Percentiles rank a stretch among this genome's conserved stretches.
Conservation (phyloP, 2,888 invertebrate genomes). For the Hofmannophila pseudospretella region DNA sequence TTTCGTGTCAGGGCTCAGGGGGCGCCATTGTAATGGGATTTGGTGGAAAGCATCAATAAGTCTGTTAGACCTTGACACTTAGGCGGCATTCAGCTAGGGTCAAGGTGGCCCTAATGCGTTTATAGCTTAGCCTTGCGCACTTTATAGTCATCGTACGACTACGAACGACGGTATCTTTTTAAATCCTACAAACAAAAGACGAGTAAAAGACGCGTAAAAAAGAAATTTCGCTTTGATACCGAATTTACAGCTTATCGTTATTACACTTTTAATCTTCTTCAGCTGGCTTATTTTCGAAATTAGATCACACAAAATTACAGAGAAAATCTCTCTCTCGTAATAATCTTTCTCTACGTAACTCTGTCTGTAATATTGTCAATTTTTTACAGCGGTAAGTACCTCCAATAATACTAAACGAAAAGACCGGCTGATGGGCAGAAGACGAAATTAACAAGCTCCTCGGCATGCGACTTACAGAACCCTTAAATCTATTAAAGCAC, state of each 20-base stretch:
- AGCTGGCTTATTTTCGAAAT: neutral
- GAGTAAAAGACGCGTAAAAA: slow-evolving; percentile 30
- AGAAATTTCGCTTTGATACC: slow-evolving; percentile 28
- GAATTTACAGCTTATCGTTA: slow-evolving; percentile 16
- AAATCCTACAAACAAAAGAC: slow-evolving; percentile 38
- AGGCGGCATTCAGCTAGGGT: slow-evolving; percentile 41
- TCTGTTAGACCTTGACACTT: slow-evolving; percentile 49
- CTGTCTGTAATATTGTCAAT: too few relatives aligned
- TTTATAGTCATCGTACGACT: slow-evolving; percentile 47
- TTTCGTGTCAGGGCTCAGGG: slow-evolving; percentile 30
- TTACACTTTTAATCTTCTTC: neutral
- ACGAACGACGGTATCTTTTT: slow-evolving; percentile 31
- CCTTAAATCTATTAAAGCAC: neutral
- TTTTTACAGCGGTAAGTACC: too few relatives aligned
- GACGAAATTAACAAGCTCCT: slow-evolving; percentile 1
- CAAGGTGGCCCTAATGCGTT: slow-evolving; percentile 57
- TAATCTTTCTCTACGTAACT: too few relatives aligned
- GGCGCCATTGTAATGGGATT: slow-evolving; percentile 33
- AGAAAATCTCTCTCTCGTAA: neutral
- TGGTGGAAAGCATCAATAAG: slow-evolving; percentile 40
- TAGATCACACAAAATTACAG: neutral
- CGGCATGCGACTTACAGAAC: too few relatives aligned
- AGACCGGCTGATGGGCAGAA: neutral
- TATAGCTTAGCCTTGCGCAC: slow-evolving; percentile 46
- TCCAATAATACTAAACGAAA: too few relatives aligned